Evolutionary conservation across 1,140 invertebrate species (phyloP).

Genomic region (Sminthurides bifidus): DNA sequence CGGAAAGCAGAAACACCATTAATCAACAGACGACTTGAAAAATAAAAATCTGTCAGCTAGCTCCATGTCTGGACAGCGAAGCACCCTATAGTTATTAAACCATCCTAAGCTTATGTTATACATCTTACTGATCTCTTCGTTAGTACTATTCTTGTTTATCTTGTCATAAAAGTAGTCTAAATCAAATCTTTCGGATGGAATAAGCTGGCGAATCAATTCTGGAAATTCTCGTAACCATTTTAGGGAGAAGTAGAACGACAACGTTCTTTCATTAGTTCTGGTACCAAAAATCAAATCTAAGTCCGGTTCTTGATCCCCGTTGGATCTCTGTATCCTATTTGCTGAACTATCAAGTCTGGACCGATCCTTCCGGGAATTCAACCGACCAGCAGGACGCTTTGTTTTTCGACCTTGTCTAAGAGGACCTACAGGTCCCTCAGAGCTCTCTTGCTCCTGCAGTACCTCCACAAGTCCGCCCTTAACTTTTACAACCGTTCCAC

Average conservation of each 20-base stretch:
- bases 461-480: not conserved
- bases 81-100: constrained; percentile 12
- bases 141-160: constrained; percentile 16
- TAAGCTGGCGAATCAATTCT: constrained; percentile 28
- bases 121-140: constrained; percentile 13
- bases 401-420: constrained; percentile 1
- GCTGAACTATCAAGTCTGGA: not conserved
- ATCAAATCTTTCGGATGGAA: constrained; percentile 30
- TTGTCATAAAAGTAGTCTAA: constrained; percentile 23
- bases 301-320: constrained; percentile 11
- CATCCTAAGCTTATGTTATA: constrained; percentile 23
- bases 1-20: constrained; percentile 13
- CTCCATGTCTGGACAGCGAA: constrained; percentile 19
- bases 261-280: constrained; percentile 7
- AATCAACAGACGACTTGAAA: constrained; percentile 18
- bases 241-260: constrained; percentile 28
- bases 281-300: constrained; percentile 28
- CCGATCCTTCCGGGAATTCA: not conserved
- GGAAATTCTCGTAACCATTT: constrained; percentile 29
- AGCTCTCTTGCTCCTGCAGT: not conserved
- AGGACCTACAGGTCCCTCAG: not conserved
- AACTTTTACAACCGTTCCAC: too few species aligned
- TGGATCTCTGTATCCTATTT: not conserved
- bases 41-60: constrained; percentile 29
- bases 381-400: not conserved